phyloP scores from a whole-genome alignment of 2,797 vertebrate genomes.

The Melanotaenia trifasciata region DNA sequence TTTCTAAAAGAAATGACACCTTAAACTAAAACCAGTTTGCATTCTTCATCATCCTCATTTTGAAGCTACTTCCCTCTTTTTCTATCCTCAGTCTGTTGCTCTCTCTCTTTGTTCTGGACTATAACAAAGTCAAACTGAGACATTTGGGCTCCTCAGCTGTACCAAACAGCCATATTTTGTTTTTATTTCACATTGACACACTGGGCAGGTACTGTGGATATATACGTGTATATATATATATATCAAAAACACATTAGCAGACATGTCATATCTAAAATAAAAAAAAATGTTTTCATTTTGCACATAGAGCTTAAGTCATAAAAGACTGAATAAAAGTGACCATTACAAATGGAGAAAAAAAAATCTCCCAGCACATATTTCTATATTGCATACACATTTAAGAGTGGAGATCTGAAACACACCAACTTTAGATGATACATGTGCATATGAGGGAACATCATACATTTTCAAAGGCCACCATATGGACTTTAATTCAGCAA shows the following conservation, averaged over 20 bases:
- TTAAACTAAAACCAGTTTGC: not conserved
- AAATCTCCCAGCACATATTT: conserved; percentile 71
- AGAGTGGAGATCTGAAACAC: conserved; percentile 66
- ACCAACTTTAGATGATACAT: conserved; percentile 40
- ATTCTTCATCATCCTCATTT: not conserved
- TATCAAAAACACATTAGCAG: conserved; percentile 79
- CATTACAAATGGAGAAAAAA: conserved; percentile 71
- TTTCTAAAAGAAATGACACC: not conserved
- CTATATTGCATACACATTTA: conserved; percentile 82
- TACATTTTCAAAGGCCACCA: conserved; percentile 70
- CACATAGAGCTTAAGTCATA: conserved; percentile 73
- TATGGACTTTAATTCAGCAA: conserved; percentile 56
- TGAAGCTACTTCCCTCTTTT: not conserved
- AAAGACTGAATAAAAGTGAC: conserved; percentile 74
- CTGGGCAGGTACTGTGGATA: conserved; percentile 74
- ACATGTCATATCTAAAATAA: conserved; percentile 77
- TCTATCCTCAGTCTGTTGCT: not conserved
- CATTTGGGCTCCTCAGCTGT: conserved; percentile 57
- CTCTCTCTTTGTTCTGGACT: not conserved
- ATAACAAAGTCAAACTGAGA: conserved; percentile 15
- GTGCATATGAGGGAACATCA: conserved; percentile 45
- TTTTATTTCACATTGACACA: conserved; percentile 82
- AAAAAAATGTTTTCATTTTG: conserved; percentile 66
- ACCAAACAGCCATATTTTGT: conserved; percentile 77
- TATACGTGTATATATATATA: conserved; percentile 45